These are phyloP conservation scores for Mechanitis mazaeus DNA, from an alignment of 2,888 invertebrate species.

Conservation along the genomic window DNA sequence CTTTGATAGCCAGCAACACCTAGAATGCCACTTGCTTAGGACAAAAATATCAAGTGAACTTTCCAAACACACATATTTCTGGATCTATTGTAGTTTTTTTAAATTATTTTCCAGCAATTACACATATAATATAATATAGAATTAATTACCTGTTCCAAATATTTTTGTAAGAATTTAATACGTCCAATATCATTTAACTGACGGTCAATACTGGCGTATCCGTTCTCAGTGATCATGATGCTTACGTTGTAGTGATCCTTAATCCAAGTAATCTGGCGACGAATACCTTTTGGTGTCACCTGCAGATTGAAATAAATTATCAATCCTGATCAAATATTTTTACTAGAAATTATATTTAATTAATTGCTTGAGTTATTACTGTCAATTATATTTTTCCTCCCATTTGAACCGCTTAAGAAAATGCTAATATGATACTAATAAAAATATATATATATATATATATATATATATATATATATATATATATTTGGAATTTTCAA, in stretches of 20 bases:
- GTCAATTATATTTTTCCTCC: too few species aligned
- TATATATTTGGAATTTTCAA: too few species aligned
- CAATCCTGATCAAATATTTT: neutral
- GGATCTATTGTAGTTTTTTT: too few species aligned
- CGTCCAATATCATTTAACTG: conserved; percentile 43
- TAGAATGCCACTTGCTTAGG: conserved; percentile 12
- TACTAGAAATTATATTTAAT: neutral
- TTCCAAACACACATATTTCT: too few species aligned
- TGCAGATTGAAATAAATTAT: conserved; percentile 25
- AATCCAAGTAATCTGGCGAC: conserved; percentile 54
- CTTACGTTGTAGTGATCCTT: conserved; percentile 53
- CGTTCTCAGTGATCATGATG: conserved; percentile 68
- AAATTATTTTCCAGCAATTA: neutral
- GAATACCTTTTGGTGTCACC: conserved; percentile 64
- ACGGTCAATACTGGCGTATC: conserved; percentile 39
- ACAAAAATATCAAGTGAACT: too few species aligned
- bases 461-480: too few species aligned
- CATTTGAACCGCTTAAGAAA: too few species aligned
- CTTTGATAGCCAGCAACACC: conserved; percentile 41
- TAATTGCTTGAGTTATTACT: too few species aligned
- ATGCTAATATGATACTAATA: too few species aligned
- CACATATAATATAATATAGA: too few species aligned
- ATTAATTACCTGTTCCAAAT: conserved; percentile 43
- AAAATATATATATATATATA: too few species aligned
- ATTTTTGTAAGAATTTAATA: conserved; percentile 34